phyloP scores from a whole-genome alignment of 1,140 invertebrate species.

The Drosophila guanche region DNA sequence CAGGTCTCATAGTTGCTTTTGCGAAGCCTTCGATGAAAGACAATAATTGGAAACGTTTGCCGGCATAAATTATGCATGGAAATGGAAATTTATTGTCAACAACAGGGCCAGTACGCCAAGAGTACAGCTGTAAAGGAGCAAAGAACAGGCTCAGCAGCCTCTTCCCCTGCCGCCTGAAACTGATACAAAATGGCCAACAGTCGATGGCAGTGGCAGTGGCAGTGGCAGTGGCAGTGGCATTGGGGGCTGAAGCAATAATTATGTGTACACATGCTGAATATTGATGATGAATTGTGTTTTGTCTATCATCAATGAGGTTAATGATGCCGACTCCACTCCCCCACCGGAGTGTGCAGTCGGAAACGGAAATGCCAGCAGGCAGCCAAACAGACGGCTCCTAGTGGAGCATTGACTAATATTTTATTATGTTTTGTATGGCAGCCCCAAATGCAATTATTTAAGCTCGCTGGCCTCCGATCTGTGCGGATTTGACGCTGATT shows the following conservation, averaged over 20 bases:
- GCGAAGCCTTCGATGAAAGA: conserved; percentile 28
- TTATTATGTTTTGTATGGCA: conserved; percentile 50
- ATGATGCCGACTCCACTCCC: conserved; percentile 54
- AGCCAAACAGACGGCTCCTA: conserved; percentile 14
- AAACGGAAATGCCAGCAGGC: conserved; percentile 48
- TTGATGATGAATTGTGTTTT: conserved; percentile 72
- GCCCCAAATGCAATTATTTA: conserved; percentile 34
- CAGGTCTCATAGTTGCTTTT: too few relatives aligned
- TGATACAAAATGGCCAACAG: conserved; percentile 52
- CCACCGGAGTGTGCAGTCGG: too few relatives aligned
- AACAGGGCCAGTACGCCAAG: not conserved
- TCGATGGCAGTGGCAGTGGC: conserved; percentile 32
- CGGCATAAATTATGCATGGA: conserved; percentile 52
- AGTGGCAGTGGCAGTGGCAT: conserved; percentile 8
- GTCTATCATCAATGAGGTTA: conserved; percentile 55
- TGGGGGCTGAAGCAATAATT: conserved; percentile 48
- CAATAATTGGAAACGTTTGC: conserved; percentile 55
- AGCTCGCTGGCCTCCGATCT: conserved; percentile 23
- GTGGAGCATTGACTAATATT: conserved; percentile 10
- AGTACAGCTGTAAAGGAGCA: not conserved
- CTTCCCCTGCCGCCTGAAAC: not conserved
- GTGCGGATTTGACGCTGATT: too few relatives aligned
- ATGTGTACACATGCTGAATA: conserved; percentile 67
- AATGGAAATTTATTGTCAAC: conserved; percentile 59
- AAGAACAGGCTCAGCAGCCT: not conserved